A percentile compares a stretch with the other conserved stretches of the same genome.
These are phyloP conservation scores for Uropsilus gracilis DNA, from an alignment of 2,113 vertebrate genomes.

Conservation along the genomic window DNA sequence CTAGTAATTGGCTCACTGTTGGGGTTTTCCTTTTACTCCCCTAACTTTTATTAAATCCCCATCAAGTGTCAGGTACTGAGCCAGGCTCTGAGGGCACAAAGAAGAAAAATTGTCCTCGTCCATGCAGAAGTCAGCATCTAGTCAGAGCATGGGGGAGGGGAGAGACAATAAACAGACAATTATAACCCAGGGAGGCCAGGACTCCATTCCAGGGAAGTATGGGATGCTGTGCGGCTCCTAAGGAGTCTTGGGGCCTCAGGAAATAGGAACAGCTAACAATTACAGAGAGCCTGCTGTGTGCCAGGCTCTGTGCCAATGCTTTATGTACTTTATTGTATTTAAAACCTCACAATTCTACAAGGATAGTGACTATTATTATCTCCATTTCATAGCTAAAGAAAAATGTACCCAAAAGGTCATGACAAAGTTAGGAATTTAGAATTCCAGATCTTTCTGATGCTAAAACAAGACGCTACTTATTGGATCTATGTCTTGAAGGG, in stretches of 20 bases:
- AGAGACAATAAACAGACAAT: background rate
- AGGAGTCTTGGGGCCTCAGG: background rate
- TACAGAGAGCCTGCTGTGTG: background rate
- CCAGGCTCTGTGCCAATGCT: background rate
- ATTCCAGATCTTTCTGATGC: background rate
- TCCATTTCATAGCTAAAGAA: constrained; percentile 12
- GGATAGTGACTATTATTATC: background rate
- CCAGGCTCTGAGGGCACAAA: background rate
- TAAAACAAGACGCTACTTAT: background rate
- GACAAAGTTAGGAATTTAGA: constrained; percentile 2
- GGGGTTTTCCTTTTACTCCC: background rate
- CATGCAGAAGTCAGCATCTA: background rate
- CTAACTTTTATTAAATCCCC: background rate
- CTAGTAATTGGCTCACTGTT: background rate
- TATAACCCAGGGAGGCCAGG: background rate
- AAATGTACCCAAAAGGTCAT: background rate
- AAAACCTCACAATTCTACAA: background rate
- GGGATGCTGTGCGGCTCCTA: background rate
- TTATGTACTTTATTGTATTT: background rate
- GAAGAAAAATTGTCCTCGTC: background rate
- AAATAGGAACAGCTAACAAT: background rate
- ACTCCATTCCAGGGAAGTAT: background rate
- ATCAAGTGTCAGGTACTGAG: background rate
- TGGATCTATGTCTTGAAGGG: background rate
- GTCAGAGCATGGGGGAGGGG: background rate